A percentile compares a stretch with the other conserved stretches of the same genome.
These are phyloP conservation scores for Omphaloscelis lunosa DNA, from an alignment of 2,888 invertebrate species.

Conservation along the genomic window DNA sequence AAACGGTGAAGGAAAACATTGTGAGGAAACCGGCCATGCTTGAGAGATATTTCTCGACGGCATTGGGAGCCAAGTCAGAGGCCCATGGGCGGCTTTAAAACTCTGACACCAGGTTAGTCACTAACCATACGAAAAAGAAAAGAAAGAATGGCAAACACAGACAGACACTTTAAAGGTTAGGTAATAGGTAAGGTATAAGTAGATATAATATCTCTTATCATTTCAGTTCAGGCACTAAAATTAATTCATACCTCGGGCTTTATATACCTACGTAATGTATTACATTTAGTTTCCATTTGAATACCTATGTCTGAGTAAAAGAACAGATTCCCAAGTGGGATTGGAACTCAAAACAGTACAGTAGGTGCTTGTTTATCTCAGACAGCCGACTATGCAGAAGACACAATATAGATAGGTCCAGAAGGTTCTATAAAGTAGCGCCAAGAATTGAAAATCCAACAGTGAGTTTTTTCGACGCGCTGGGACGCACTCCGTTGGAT, in stretches of 20 bases:
- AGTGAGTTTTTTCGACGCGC: no score
- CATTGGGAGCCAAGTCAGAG: no score
- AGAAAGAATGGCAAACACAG: not conserved
- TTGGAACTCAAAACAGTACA: constrained; percentile 37
- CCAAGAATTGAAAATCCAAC: no score
- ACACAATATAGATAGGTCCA: not conserved
- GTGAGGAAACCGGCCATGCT: no score
- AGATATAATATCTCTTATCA: constrained; percentile 5
- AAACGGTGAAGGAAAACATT: no score
- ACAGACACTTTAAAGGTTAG: constrained; percentile 3
- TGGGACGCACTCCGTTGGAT: no score
- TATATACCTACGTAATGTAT: not conserved
- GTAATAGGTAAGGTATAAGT: constrained; percentile 2
- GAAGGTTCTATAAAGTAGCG: not conserved
- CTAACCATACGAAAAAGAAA: no score
- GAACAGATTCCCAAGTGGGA: constrained; percentile 42
- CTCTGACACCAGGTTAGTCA: no score
- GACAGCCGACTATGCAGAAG: constrained; percentile 35
- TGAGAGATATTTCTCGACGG: no score
- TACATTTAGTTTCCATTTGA: constrained; percentile 27
- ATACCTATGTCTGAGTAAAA: constrained; percentile 25
- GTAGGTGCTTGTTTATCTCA: constrained; percentile 37
- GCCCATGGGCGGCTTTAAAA: no score
- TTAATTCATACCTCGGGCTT: constrained; percentile 13
- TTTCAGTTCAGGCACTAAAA: not conserved